Conservation (phyloP, 2,113 vertebrate species). For the Bos javanicus region DNA sequence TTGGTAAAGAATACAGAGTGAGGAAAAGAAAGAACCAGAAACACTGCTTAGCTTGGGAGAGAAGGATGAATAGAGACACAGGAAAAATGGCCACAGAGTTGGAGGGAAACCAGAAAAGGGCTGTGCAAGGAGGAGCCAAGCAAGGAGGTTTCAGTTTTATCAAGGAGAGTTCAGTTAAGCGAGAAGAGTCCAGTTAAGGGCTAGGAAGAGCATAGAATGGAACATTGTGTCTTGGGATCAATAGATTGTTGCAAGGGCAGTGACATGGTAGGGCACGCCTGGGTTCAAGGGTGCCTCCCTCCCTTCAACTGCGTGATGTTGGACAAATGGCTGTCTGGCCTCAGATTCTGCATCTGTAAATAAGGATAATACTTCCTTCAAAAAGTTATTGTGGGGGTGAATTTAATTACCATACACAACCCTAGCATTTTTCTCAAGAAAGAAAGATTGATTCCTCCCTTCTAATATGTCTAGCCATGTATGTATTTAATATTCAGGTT, state of each 20-base stretch:
- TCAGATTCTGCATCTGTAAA: background rate
- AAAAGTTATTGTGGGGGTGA: background rate
- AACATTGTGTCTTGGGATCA: background rate
- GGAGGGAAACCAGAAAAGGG: background rate
- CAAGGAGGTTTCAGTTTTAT: background rate
- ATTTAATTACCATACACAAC: background rate
- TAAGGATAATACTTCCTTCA: background rate
- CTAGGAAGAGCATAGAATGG: background rate
- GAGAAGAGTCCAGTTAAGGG: background rate
- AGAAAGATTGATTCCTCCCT: background rate
- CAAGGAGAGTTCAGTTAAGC: background rate
- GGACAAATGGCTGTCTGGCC: background rate
- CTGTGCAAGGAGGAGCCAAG: background rate
- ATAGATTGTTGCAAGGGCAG: background rate
- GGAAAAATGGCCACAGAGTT: background rate
- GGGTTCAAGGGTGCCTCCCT: background rate
- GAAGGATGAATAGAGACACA: background rate
- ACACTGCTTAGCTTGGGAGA: background rate
- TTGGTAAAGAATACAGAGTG: background rate
- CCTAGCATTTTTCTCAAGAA: background rate
- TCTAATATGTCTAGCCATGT: background rate
- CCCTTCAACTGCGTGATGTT: background rate
- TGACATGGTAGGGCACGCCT: background rate
- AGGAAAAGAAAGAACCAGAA: slow-evolving; percentile 18
- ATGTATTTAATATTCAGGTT: background rate